These are phyloP conservation scores for Drosophila nigrodunni DNA, from an alignment of 1,140 invertebrate species.

Conservation along the genomic window DNA sequence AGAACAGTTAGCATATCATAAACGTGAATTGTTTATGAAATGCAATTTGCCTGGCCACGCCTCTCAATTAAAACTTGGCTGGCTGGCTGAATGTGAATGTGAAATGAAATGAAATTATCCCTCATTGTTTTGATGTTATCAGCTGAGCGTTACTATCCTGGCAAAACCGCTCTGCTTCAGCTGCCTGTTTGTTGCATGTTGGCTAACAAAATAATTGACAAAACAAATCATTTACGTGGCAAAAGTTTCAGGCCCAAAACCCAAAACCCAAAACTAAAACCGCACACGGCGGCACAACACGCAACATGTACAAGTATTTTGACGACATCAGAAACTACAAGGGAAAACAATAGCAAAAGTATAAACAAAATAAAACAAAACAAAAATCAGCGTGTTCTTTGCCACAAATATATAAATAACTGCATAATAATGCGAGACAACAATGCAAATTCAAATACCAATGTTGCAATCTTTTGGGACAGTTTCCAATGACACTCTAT, in stretches of 20 bases:
- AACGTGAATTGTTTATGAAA: constrained; percentile 54
- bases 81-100: constrained; percentile 7
- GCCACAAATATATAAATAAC: constrained; percentile 62
- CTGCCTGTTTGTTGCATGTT: constrained; percentile 64
- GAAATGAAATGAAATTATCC: constrained; percentile 17
- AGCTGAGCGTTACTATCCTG: constrained; percentile 40
- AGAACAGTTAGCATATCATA: constrained; percentile 27
- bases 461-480: constrained; percentile 21
- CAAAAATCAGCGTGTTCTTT: constrained; percentile 6
- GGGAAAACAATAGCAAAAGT: constrained; percentile 8
- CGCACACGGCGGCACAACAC: constrained; percentile 73
- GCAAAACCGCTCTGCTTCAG: constrained; percentile 1
- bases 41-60: constrained; percentile 63
- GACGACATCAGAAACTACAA: constrained; percentile 57
- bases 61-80: constrained; percentile 67
- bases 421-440: constrained; percentile 67
- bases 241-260: constrained; percentile 59
- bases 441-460: constrained; percentile 34
- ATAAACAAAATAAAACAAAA: constrained; percentile 18
- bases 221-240: constrained; percentile 83
- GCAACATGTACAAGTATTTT: constrained; percentile 64
- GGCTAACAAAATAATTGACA: constrained; percentile 84
- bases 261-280: neutral
- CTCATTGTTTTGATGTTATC: constrained; percentile 83
- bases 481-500: constrained; percentile 12